Evolutionary conservation across 2,797 vertebrate genomes (phyloP).

Genomic region (Lagorchestes hirsutus): DNA sequence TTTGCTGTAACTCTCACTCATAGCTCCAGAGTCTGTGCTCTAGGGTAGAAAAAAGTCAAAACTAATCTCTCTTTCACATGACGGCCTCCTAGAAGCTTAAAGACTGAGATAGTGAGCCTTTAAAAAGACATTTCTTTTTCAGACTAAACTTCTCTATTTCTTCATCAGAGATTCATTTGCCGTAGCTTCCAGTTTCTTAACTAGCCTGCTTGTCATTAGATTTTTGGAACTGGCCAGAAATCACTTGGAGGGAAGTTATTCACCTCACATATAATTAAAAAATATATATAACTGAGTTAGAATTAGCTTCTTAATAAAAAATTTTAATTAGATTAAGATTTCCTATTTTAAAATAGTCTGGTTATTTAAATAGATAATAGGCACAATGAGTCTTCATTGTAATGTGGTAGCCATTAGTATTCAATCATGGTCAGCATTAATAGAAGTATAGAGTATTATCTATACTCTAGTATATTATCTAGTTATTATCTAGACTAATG

Average conservation of each 20-base stretch:
- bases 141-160: background rate
- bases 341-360: background rate
- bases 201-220: background rate
- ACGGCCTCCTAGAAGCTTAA: background rate
- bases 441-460: background rate
- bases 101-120: no score
- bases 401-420: background rate
- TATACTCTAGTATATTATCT: no score
- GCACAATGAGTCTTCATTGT: background rate
- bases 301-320: slow-evolving; percentile 44
- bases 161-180: background rate
- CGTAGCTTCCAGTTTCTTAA: background rate
- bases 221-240: background rate
- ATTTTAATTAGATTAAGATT: background rate
- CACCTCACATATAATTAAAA: background rate
- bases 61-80: background rate
- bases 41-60: background rate
- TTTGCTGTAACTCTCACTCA: background rate
- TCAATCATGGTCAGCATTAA: background rate
- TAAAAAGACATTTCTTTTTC: background rate
- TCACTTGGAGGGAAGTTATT: background rate
- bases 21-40: background rate
- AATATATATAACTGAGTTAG: slow-evolving; percentile 22
- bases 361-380: background rate
- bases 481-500: background rate